These are phyloP conservation scores for Tanytarsus gracilentus DNA, from an alignment of 2,888 invertebrate species.

Conservation along the genomic window DNA sequence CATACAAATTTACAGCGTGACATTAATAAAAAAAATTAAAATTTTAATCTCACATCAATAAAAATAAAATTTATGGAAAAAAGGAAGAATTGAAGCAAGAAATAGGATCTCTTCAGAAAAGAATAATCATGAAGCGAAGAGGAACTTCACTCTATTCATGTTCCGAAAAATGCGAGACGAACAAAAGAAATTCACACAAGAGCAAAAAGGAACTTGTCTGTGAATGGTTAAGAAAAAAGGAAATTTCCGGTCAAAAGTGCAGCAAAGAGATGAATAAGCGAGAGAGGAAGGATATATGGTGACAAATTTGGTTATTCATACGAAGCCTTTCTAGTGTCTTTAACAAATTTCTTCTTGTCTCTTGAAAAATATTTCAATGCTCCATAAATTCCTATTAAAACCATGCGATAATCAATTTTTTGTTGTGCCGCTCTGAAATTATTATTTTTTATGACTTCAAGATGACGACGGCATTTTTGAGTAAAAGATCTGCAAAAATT, in stretches of 20 bases:
- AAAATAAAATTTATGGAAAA: background rate
- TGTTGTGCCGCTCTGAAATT: too few species aligned
- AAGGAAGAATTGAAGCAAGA: conserved; percentile 17
- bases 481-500: background rate
- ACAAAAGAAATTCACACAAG: background rate
- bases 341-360: background rate
- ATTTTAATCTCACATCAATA: background rate
- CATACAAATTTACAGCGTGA: conserved; percentile 27
- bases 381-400: conserved; percentile 12
- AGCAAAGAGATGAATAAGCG: background rate
- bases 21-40: conserved; percentile 21
- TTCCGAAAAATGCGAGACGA: too few species aligned
- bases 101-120: conserved; percentile 24
- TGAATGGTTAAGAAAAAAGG: conserved; percentile 1
- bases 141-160: background rate
- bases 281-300: conserved; percentile 16
- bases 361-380: background rate
- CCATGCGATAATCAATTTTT: conserved; percentile 12
- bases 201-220: background rate
- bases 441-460: conserved; percentile 1
- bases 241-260: conserved; percentile 27
- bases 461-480: background rate
- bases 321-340: background rate
- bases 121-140: conserved; percentile 10
- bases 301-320: conserved; percentile 26